Base-by-base conservation (phyloP, 2,113 vertebrate genomes). In the Triplophysa tibetana region DNA sequence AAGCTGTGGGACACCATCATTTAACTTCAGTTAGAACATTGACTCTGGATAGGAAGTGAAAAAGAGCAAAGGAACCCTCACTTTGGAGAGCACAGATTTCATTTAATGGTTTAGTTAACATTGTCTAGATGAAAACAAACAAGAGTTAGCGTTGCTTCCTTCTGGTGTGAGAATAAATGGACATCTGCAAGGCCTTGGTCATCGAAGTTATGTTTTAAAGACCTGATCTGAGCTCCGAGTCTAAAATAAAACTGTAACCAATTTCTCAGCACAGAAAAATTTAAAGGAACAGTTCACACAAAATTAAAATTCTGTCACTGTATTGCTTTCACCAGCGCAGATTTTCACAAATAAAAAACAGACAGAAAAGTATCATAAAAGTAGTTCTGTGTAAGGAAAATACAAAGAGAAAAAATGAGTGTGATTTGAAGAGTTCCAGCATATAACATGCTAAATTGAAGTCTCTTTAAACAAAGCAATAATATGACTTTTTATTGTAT, bases 161-260 rank as follows among this genome's bases (percentile, higher is more conserved):
- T 12, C 3, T 56, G 38, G 54, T 73, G 12, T 3, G n/a, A 24
- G 14, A 1, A 23, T 29, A 19, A 70, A 82, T 88, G 84, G 85
- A 90, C 89, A 91, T 92, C 89, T 90, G 87, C 89, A 89, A 87
- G 88, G 86, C 90, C 89, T 89, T 61, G 75, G 33, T 38, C 73
- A 80, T 70, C 43, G 38, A 75, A 86, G 89, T 92, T 92, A 91
- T 85, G 90, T 90, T 91, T 90, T 91, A 89, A 92, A 90, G 90
- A 90, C 89, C 90, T 90, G 88, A 82, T 84, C 84, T 88, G 87
- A 79, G 84, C 88, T 85, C 79, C 66, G 21, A 87, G 89, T 85
- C 89, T 90, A 67, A 78, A 73, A 81, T 29, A 72, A 77, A 58
- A 43, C 75, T 77, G 74, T 65, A 82, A 70, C 67, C 5, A 33